These are phyloP conservation scores for Nothoprocta pentlandii DNA, from an alignment of 2,113 vertebrate genomes.

Conservation along the genomic window DNA sequence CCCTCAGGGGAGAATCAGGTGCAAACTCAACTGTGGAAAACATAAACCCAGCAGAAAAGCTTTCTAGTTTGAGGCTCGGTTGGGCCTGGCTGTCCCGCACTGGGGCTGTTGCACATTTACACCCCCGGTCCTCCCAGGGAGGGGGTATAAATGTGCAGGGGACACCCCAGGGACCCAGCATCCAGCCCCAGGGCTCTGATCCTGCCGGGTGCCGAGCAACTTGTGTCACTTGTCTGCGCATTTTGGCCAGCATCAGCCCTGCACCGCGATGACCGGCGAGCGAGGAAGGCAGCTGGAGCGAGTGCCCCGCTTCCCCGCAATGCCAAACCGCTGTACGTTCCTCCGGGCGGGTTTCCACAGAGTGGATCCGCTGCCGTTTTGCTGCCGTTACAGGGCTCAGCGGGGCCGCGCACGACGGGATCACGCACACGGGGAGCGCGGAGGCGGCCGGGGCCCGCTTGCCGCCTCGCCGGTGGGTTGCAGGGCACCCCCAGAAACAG, in stretches of 20 bases:
- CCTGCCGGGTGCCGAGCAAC: constrained; percentile 44
- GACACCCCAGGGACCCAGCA: background rate
- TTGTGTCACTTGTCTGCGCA: background rate
- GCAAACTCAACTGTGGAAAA: background rate
- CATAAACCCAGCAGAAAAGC: background rate
- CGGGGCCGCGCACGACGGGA: constrained; percentile 65
- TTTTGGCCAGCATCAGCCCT: constrained; percentile 28
- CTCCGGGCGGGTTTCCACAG: constrained; percentile 79
- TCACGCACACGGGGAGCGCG: constrained; percentile 55
- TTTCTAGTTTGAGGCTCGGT: background rate
- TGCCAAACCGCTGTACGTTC: constrained; percentile 77
- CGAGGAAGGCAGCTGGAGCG: constrained; percentile 47
- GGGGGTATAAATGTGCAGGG: no score
- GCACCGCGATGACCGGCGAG: constrained; percentile 33
- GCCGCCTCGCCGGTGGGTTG: constrained; percentile 46
- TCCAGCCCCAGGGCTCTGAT: constrained; percentile 1
- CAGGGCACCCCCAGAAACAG: background rate
- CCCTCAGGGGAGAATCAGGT: background rate
- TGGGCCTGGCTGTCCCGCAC: background rate
- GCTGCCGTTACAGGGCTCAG: constrained; percentile 67
- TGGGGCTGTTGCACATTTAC: no score
- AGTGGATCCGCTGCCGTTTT: constrained; percentile 70
- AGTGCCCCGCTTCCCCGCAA: constrained; percentile 35
- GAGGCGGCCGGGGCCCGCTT: constrained; percentile 68
- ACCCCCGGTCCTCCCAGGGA: no score